Evolutionary conservation across 2,888 invertebrate genomes (phyloP).

Genomic region (Drosophila monieri): DNA sequence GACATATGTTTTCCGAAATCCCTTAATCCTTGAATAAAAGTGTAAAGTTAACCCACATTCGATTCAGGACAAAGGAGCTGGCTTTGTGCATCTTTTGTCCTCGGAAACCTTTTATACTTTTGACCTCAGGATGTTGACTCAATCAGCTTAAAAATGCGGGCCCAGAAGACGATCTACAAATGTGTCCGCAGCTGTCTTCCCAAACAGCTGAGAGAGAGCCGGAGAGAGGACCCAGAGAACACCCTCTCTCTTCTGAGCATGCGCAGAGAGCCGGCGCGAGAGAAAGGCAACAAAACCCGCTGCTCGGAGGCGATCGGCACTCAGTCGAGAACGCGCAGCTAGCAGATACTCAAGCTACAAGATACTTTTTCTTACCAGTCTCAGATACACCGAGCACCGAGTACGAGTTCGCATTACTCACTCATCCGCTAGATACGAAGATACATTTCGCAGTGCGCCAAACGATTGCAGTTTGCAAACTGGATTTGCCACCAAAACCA

Average conservation of each 20-base stretch:
- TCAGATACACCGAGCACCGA: conserved; percentile 1
- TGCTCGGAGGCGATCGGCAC: conserved; percentile 62
- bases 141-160: conserved; percentile 42
- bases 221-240: neutral
- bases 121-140: conserved; percentile 32
- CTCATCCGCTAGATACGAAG: conserved; percentile 42
- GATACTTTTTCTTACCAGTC: neutral
- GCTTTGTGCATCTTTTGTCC: neutral
- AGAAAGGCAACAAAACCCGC: conserved; percentile 68
- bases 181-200: conserved; percentile 51
- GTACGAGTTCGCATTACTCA: conserved; percentile 40
- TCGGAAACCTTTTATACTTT: conserved; percentile 11
- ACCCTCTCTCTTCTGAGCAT: neutral
- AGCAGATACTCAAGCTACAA: conserved; percentile 29
- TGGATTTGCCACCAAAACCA: conserved; percentile 64
- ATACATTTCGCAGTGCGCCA: conserved; percentile 34
- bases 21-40: conserved; percentile 28
- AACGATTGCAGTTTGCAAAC: conserved; percentile 69
- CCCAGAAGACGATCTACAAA: conserved; percentile 27
- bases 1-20: conserved; percentile 14
- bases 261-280: conserved; percentile 10
- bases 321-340: conserved; percentile 66
- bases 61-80: conserved; percentile 16
- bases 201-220: conserved; percentile 17
- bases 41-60: conserved; percentile 40